A percentile compares a stretch with the other conserved stretches of the same genome.
These are phyloP conservation scores for Priapulus caudatus DNA, from an alignment of 2,888 invertebrate species.

Conservation along the genomic window DNA sequence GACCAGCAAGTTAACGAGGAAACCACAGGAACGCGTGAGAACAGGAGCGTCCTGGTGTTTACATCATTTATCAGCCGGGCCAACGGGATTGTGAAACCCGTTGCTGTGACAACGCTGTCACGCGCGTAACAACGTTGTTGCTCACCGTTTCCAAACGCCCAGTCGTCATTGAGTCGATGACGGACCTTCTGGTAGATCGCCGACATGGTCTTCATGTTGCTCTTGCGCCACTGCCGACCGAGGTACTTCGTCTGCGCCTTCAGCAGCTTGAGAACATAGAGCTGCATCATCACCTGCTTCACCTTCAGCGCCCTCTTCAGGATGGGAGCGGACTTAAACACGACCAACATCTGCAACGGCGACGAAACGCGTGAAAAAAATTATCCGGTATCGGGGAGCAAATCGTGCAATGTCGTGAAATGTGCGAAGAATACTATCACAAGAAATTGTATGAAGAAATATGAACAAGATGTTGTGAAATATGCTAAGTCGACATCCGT, in stretches of 20 bases:
- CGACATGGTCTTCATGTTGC: slow-evolving; percentile 98
- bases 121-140: no score
- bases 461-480: no score
- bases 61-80: neutral
- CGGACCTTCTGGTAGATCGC: slow-evolving; percentile 86
- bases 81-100: no score
- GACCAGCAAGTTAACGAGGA: no score
- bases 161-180: slow-evolving; percentile 79
- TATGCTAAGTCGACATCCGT: no score
- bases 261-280: slow-evolving; percentile 89
- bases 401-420: no score
- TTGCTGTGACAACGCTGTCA: no score
- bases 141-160: slow-evolving; percentile 93
- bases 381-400: no score
- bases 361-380: no score
- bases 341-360: slow-evolving; percentile 80
- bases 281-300: slow-evolving; percentile 73
- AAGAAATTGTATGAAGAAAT: no score
- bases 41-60: neutral
- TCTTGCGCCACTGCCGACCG: slow-evolving; percentile 96
- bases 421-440: no score
- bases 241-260: slow-evolving; percentile 99
- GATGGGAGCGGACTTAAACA: slow-evolving; percentile 98
- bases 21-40: no score
- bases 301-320: slow-evolving; percentile 83